These are phyloP conservation scores for Autographa pulchrina DNA, from an alignment of 2,888 invertebrate species.

Conservation along the genomic window DNA sequence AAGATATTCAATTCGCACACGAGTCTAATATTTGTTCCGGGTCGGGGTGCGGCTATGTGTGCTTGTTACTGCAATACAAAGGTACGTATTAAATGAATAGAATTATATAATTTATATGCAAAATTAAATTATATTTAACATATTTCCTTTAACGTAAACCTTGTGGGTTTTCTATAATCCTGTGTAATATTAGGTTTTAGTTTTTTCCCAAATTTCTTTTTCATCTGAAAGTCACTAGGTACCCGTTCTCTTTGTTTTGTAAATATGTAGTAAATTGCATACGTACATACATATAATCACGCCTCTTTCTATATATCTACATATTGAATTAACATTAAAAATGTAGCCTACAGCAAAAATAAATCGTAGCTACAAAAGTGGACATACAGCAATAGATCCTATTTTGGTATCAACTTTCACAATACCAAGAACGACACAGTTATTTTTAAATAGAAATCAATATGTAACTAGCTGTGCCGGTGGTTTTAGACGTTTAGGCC, in stretches of 20 bases:
- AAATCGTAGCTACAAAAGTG: background rate
- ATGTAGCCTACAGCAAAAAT: background rate
- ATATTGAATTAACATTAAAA: background rate
- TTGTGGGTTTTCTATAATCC: too few relatives aligned
- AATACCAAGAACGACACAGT: slow-evolving; percentile 28
- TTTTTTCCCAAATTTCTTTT: too few relatives aligned
- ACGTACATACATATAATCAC: too few relatives aligned
- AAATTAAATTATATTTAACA: too few relatives aligned
- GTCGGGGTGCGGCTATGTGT: background rate
- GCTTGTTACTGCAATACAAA: slow-evolving; percentile 1
- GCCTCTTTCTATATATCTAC: too few relatives aligned
- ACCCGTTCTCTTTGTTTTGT: too few relatives aligned
- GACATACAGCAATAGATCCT: slow-evolving; percentile 7
- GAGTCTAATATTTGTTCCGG: slow-evolving; percentile 2
- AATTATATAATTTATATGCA: background rate
- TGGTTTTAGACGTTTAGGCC: background rate
- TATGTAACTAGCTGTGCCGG: slow-evolving; percentile 14
- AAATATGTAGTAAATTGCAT: too few relatives aligned
- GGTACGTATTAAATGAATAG: background rate
- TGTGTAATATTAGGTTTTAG: too few relatives aligned
- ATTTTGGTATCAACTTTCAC: slow-evolving; percentile 25
- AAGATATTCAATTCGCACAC: slow-evolving; percentile 4
- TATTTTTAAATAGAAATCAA: slow-evolving; percentile 46
- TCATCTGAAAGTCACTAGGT: too few relatives aligned
- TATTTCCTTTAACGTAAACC: too few relatives aligned